phyloP scores from a whole-genome alignment of 2,888 invertebrate genomes.

The Dryadula phaetusa region DNA sequence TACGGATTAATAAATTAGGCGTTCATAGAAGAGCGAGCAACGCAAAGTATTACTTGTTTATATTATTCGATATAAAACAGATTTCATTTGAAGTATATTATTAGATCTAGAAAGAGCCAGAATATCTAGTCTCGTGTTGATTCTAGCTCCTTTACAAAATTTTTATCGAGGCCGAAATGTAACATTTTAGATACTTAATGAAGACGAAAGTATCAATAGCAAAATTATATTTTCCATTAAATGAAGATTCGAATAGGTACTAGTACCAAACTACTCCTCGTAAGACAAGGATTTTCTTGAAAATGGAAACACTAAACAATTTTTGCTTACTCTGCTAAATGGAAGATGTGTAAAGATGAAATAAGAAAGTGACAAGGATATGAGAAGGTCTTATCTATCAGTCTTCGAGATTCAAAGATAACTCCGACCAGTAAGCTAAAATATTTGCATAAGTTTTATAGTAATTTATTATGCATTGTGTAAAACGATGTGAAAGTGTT shows the following conservation, averaged over 20 bases:
- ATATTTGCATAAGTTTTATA: too few relatives aligned
- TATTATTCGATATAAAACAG: slow-evolving; percentile 44
- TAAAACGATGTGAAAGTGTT: slow-evolving; percentile 42
- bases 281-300: too few relatives aligned
- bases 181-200: background rate
- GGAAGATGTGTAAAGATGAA: too few relatives aligned
- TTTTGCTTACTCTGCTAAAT: too few relatives aligned
- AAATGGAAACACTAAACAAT: too few relatives aligned
- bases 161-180: background rate
- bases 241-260: too few relatives aligned
- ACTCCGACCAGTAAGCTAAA: too few relatives aligned
- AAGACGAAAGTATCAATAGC: background rate
- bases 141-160: slow-evolving; percentile 9
- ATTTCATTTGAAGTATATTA: slow-evolving; percentile 37
- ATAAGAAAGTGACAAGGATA: too few relatives aligned
- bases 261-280: too few relatives aligned
- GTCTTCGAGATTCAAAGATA: too few relatives aligned
- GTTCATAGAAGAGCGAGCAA: slow-evolving; percentile 48
- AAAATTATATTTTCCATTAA: background rate
- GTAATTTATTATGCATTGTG: background rate
- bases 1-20: slow-evolving; percentile 37
- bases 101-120: slow-evolving; percentile 35
- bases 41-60: slow-evolving; percentile 52
- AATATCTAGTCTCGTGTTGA: slow-evolving; percentile 11
- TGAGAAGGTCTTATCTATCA: too few relatives aligned